Base-by-base conservation (phyloP, 2,888 invertebrate genomes). In the Drosophila cognata region DNA sequence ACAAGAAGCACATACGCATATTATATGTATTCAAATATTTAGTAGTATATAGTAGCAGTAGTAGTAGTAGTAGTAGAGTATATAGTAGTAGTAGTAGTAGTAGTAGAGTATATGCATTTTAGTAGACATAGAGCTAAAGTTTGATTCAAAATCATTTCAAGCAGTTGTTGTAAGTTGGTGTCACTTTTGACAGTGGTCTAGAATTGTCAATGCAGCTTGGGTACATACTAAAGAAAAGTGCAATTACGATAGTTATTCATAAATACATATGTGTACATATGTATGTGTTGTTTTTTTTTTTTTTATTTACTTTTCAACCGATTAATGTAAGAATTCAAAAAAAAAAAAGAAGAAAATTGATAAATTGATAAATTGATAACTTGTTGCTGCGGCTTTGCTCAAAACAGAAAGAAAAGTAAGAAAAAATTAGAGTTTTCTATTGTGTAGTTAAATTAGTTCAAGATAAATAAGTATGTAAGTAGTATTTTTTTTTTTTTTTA, bases 1-100 rank as follows among this genome's bases (percentile, higher is more conserved):
- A 84, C 88, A 82, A 89, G 83, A 89, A 86, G 90, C 90, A 84
- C 89, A 89, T 86, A 86, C 90, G 88, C 88, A 85, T 89, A 74
- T 46, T 69, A 74, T 77, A 76, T 71, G 70, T 86, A 84, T 76
- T 74, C 78, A 80, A 77, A 81, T 77, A 82, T 84, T 66, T 64
- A 58, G 53, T 75, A 71, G 66, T 74, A 79, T 61, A 64, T 71
- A 74, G 70, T 41, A 46, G 58, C 60, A 62, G 36, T 38, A 63
- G 65, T 41, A 46, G 58, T 60, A 62, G 35, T 36, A 72, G 63
- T 62, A 68, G 69, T 77, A 63, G 69, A 74, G 66, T 77, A 83
- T 64, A 65, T 71, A 77, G 78, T 79, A 79, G 61, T 55, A 55
- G 55, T 38, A 53, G 33, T 52, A 74, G 67, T 80, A 71, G 56